Percentiles rank a stretch among this genome's conserved stretches.
Evolutionary conservation across 1,140 invertebrate species (phyloP).

Genomic region (Microplitis demolitor): DNA sequence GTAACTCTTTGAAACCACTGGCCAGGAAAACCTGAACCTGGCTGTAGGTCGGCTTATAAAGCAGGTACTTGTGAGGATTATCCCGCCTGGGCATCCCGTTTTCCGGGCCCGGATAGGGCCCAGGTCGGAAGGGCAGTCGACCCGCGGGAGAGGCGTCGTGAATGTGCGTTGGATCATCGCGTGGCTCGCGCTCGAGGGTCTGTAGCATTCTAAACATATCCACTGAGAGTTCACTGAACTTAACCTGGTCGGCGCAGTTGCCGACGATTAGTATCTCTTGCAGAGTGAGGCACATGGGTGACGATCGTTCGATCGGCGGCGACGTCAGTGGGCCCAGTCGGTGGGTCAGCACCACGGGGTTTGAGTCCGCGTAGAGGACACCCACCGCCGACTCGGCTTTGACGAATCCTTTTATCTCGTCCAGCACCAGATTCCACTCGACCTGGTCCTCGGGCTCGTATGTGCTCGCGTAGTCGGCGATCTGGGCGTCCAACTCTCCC

Average conservation of each 20-base stretch:
- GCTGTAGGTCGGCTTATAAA: constrained; percentile 94
- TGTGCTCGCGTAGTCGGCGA: constrained; percentile 91
- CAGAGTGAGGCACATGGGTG: constrained; percentile 83
- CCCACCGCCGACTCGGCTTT: constrained; percentile 89
- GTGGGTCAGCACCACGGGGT: constrained; percentile 81
- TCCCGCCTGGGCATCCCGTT: constrained; percentile 79
- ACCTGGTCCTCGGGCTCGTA: constrained; percentile 96
- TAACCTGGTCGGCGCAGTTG: constrained; percentile 93
- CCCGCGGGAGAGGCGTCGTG: constrained; percentile 88
- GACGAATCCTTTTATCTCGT: constrained; percentile 94
- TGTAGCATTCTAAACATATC: constrained; percentile 99
- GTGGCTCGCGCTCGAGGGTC: constrained; percentile 89
- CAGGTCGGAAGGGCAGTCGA: constrained; percentile 70
- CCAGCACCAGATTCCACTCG: constrained; percentile 93
- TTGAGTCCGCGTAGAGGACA: constrained; percentile 85
- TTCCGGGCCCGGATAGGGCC: constrained; percentile 67
- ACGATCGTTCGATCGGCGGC: constrained; percentile 84
- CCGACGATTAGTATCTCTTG: constrained; percentile 96
- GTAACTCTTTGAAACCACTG: constrained; percentile 92
- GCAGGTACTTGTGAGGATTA: constrained; percentile 96
- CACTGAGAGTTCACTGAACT: constrained; percentile 96
- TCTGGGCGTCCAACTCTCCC: constrained; percentile 86
- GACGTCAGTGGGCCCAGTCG: constrained; percentile 84
- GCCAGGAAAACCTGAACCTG: constrained; percentile 93
- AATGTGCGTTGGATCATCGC: constrained; percentile 80